Conservation (phyloP, 2,888 invertebrate species). For the Campaea margaritaria region DNA sequence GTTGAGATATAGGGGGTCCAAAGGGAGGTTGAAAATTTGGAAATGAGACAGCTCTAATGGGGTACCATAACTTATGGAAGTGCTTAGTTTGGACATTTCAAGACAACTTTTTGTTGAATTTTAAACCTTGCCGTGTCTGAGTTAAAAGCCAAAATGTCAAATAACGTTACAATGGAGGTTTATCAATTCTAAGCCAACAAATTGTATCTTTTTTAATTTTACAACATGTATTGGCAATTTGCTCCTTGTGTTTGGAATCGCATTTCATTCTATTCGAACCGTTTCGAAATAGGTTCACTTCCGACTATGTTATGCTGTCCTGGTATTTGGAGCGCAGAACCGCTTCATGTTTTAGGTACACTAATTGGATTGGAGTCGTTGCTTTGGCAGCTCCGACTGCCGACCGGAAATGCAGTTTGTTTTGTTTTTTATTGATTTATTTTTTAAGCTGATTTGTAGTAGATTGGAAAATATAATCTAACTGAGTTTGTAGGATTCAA, state of each 20-base stretch:
- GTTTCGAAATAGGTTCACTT: constrained; percentile 51
- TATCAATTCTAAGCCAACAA: too few relatives aligned
- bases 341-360: constrained; percentile 44
- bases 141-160: too few relatives aligned
- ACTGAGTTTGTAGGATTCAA: neutral
- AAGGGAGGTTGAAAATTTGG: too few relatives aligned
- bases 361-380: constrained; percentile 50
- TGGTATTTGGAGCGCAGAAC: constrained; percentile 52
- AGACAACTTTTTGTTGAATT: too few relatives aligned
- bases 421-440: constrained; percentile 1
- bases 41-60: too few relatives aligned
- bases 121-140: too few relatives aligned
- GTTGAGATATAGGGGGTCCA: too few relatives aligned
- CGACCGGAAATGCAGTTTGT: constrained; percentile 11
- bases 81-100: too few relatives aligned
- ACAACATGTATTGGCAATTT: too few relatives aligned
- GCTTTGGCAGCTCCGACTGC: constrained; percentile 30
- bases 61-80: too few relatives aligned
- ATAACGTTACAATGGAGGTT: too few relatives aligned
- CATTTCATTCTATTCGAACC: constrained; percentile 58
- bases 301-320: constrained; percentile 51
- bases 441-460: constrained; percentile 1
- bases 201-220: too few relatives aligned
- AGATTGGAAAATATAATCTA: neutral
- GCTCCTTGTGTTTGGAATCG: neutral